A percentile compares a stretch with the other conserved stretches of the same genome.
Conservation (phyloP, 1,140 invertebrate species). For the Lamellibrachia luymesi region DNA sequence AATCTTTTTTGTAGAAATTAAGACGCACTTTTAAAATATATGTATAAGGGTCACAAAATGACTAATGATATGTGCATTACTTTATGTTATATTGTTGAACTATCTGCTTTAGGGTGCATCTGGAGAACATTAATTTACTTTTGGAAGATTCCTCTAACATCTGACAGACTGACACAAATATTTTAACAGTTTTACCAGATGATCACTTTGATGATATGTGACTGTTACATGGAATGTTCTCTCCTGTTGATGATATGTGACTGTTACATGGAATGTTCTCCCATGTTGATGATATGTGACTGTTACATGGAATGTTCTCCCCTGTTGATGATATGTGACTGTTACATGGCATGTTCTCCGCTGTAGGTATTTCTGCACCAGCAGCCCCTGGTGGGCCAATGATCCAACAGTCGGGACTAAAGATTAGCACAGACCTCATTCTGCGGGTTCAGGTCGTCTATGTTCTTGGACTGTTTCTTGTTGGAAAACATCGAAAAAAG, state of each 20-base stretch:
- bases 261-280: background rate
- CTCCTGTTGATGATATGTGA: background rate
- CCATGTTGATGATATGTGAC: background rate
- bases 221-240: background rate
- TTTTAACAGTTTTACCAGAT: background rate
- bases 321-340: too few relatives aligned
- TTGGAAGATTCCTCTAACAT: too few relatives aligned
- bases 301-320: background rate
- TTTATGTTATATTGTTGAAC: too few relatives aligned
- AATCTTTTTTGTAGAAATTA: too few relatives aligned
- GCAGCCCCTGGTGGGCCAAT: slow-evolving; percentile 43
- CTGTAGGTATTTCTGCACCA: slow-evolving; percentile 52
- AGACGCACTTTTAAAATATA: too few relatives aligned
- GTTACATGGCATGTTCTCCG: too few relatives aligned
- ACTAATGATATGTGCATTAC: too few relatives aligned
- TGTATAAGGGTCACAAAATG: too few relatives aligned
- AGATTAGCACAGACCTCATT: slow-evolving; percentile 53
- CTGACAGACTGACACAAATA: background rate
- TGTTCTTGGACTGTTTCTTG: slow-evolving; percentile 56
- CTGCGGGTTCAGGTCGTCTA: slow-evolving; percentile 59
- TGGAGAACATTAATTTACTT: too few relatives aligned
- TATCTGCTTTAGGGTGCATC: too few relatives aligned
- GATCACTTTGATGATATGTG: background rate
- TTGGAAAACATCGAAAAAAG: slow-evolving; percentile 59
- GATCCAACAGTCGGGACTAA: slow-evolving; percentile 50